Evolutionary conservation across 2,113 vertebrate genomes (phyloP), one percentile per base, ranked within the genome.

Genomic region (Ammodytes dubius): DNA sequence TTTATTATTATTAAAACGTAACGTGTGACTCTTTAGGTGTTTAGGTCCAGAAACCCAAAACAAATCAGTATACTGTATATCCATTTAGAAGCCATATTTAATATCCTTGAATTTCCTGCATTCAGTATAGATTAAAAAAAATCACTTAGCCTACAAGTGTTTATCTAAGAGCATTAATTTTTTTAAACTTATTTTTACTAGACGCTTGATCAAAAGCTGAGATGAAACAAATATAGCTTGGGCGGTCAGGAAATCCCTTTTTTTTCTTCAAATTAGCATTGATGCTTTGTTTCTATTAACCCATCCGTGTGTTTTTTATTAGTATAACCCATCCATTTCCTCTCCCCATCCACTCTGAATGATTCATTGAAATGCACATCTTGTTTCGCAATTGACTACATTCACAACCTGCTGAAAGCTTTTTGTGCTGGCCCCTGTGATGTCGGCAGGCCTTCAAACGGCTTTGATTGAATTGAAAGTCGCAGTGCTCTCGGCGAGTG

Each of bases 301-400:
- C 50, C 67, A 77, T 73, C 66, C 42, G 74, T 77, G 56, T 84
- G 74, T 84, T 92, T 94, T 27, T 91, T 90, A 91, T 93, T 89
- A 87, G 86, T 81, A 70, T 79, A 88, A 87, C 80, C 79, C 85
- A 35, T 84, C 84, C 82, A 83, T 79, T 91, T 90, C 82, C 93
- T 86, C 65, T 90, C 81, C 65, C 40, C 74, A 76, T 89, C 82
- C 67, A 79, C 67, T 15, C 87, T 92, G 85, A 92, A 94, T 91
- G 91, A 90, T 75, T 95, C 92, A 95, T 94, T 95, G 90, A 95
- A 92, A 95, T 95, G 92, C 94, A 92, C 93, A 91, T 91, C 91
- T 92, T 90, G 87, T 91, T 82, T 93, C 27, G 85, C 86, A 93
- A 94, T 92, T 92, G 94, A 91, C 86, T 87, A 91, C 86, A 85